Evolutionary conservation across 2,113 vertebrate genomes (phyloP).

Genomic region (Pristiophorus japonicus): DNA sequence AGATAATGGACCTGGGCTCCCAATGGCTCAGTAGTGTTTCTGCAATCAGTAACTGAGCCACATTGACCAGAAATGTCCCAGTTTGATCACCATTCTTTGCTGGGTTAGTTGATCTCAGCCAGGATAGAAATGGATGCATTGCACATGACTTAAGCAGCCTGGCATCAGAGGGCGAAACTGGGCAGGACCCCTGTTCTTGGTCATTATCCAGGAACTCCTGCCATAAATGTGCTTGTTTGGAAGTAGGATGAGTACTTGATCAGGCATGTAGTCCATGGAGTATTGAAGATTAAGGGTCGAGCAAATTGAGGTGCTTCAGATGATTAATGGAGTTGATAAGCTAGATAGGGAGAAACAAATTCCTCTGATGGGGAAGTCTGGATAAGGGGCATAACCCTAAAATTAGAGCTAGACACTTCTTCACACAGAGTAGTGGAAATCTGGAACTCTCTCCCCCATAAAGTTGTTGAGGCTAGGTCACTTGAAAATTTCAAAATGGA

Average conservation of each 20-base stretch:
- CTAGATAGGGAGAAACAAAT: background rate
- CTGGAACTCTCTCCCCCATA: background rate
- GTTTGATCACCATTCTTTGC: background rate
- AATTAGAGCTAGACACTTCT: background rate
- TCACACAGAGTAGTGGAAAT: background rate
- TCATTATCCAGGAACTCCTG: background rate
- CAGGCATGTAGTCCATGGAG: background rate
- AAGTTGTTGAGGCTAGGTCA: background rate
- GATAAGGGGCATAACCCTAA: background rate
- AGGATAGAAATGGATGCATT: no score
- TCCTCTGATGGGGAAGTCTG: background rate
- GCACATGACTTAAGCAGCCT: no score
- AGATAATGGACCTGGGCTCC: background rate
- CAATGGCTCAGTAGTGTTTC: background rate
- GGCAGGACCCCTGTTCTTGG: background rate
- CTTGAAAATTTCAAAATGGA: no score
- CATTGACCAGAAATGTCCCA: background rate
- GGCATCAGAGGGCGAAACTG: background rate
- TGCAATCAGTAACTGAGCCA: background rate
- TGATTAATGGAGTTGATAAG: background rate
- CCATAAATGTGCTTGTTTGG: background rate
- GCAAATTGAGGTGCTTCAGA: background rate
- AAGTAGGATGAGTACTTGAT: background rate
- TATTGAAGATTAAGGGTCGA: no score
- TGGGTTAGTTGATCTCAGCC: no score